Conservation (phyloP, 2,113 vertebrate species). For the Peromyscus maniculatus region DNA sequence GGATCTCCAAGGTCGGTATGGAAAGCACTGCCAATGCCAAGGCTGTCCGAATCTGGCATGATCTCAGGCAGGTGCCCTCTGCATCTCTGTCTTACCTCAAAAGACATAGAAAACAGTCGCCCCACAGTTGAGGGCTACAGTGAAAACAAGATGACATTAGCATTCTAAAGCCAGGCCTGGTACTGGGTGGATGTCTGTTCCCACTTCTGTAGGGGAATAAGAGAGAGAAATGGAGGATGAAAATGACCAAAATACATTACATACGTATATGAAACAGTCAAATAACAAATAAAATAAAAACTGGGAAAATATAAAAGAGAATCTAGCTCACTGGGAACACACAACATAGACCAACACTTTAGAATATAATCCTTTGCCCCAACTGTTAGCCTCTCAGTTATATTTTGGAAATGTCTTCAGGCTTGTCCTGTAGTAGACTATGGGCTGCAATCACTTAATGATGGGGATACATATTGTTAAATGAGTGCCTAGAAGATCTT, state of each 20-base stretch:
- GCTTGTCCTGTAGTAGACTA: neutral
- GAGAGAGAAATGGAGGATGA: neutral
- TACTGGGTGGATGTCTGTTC: neutral
- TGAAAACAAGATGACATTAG: neutral
- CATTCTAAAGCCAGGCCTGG: neutral
- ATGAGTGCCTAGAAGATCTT: neutral
- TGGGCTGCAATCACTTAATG: too few relatives aligned
- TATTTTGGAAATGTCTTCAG: neutral
- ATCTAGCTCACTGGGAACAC: accelerated
- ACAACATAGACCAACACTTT: accelerated
- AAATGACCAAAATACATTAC: neutral
- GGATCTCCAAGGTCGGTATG: accelerated
- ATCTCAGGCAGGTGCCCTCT: neutral
- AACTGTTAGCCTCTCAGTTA: neutral
- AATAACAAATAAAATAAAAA: neutral
- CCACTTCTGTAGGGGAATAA: neutral
- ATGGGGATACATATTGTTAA: neutral
- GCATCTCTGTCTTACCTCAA: neutral
- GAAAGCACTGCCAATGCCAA: neutral
- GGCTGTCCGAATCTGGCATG: neutral
- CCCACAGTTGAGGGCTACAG: too few relatives aligned
- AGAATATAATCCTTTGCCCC: neutral
- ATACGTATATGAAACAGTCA: neutral
- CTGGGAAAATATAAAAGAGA: too few relatives aligned
- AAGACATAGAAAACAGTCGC: neutral